Conservation (phyloP, 2,113 vertebrate genomes). For the Corythoichthys haematopterus region DNA sequence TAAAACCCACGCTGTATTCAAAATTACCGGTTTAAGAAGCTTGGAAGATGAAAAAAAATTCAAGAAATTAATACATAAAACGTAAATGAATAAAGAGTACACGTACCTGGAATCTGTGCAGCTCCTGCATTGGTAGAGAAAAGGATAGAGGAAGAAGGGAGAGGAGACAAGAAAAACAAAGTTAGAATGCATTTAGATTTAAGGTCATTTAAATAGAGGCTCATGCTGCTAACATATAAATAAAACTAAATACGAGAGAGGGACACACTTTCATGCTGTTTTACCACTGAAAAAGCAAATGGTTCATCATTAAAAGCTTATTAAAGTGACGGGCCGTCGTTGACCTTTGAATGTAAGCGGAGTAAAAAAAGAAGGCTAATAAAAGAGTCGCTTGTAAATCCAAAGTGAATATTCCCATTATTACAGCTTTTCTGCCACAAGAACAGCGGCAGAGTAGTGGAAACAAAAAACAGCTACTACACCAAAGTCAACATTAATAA, state of each 20-base stretch:
- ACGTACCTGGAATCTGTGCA: constrained; percentile 72
- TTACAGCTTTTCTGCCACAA: neutral
- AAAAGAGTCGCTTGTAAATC: neutral
- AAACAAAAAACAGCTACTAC: neutral
- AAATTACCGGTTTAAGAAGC: too few species aligned
- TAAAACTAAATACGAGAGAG: constrained; percentile 2
- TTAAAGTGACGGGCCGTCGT: neutral
- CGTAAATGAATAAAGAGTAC: neutral
- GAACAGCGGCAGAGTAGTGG: neutral
- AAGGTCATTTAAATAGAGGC: constrained; percentile 9
- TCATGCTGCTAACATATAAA: constrained; percentile 33
- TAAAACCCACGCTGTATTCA: too few species aligned
- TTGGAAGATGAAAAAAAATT: neutral
- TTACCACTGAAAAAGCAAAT: constrained; percentile 4
- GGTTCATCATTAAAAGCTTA: constrained; percentile 3
- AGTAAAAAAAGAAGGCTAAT: neutral
- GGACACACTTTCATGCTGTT: neutral
- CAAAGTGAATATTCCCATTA: neutral
- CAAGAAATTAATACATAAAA: neutral
- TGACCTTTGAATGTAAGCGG: constrained; percentile 2
- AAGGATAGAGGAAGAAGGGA: neutral
- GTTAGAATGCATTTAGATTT: constrained; percentile 47
- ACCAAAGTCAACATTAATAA: too few species aligned
- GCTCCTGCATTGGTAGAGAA: constrained; percentile 61
- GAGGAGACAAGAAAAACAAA: constrained; percentile 31